Evolutionary conservation across 2,888 invertebrate genomes (phyloP), one percentile per base, ranked within the genome.

Genomic region (Spodoptera littoralis): DNA sequence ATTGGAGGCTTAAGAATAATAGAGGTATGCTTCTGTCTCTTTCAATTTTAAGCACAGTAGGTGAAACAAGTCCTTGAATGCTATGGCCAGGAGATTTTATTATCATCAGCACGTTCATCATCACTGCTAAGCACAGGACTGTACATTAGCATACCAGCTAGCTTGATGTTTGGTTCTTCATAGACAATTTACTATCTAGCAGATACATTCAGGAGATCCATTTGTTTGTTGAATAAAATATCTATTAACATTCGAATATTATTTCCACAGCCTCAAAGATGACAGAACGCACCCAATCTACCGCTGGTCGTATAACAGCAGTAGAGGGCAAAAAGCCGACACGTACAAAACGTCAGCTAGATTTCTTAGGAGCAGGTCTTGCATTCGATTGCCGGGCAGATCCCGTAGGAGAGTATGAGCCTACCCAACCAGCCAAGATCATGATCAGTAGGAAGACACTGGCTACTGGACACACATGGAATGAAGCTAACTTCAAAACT

Each of bases 1-100:
- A 98, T 90, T 98, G 98, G 98, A 96, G 97, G 79, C 95, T 97
- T 48, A 96, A 95, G 83, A 95, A 95, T 76, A 91, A 92, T 79
- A 81, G 89, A 76, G 87, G 91, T 92, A 36, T 36, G 4, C 9
- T 36, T 9, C 36, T 36, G 18, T 36, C 6, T 36, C 36, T 36
- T 36, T 6, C 0, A 36, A 36, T 36, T 36, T 6, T 36, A 27
- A 4, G 4, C 27, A 27, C 27, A 27, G 27, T 27, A 27, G 27
- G 3, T 27, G 27, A 18, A 18, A 18, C 18, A 18, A 18, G 18
- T 18, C 18, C 18, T 18, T 18, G 18, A 27, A 4, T 27, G 27
- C 27, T 27, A 4, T 27, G 27, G 18, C 18, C 18, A 18, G 18
- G 5, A 27, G 27, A 27, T 27, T 27, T 27, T 27, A 27, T 5